A percentile compares a stretch with the other conserved stretches of the same genome.
Evolutionary conservation across 2,797 vertebrate genomes (phyloP).

Genomic region (Eupleurogrammus muticus): DNA sequence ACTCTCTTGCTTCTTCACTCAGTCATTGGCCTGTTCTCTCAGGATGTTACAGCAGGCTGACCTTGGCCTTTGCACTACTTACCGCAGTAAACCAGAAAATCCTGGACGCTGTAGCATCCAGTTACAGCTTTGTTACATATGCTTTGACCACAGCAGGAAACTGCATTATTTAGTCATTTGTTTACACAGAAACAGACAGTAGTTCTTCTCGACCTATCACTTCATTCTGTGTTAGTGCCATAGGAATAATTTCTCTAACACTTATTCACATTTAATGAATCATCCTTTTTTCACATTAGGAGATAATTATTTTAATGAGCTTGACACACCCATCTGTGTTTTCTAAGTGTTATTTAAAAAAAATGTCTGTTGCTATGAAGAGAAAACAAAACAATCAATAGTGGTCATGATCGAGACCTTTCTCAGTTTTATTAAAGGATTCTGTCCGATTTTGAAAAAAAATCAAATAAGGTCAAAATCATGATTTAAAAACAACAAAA

Average conservation of each 20-base stretch:
- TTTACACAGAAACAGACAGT: neutral
- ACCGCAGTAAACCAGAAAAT: neutral
- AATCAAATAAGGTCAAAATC: too few species aligned
- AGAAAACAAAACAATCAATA: too few species aligned
- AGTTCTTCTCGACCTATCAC: neutral
- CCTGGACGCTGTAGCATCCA: neutral
- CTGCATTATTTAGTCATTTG: neutral
- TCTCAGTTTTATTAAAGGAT: too few species aligned
- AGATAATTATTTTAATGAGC: too few species aligned
- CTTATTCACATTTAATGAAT: neutral
- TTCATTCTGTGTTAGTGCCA: neutral
- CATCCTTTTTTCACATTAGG: too few species aligned
- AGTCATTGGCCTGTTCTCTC: neutral
- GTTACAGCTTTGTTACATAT: neutral
- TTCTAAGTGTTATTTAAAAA: too few species aligned
- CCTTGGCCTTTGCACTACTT: constrained; percentile 53
- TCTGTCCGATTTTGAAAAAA: too few species aligned
- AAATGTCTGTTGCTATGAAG: neutral
- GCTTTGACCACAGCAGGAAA: neutral
- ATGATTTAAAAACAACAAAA: too few species aligned
- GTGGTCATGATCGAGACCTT: neutral
- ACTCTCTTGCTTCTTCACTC: constrained; percentile 4
- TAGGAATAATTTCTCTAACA: neutral
- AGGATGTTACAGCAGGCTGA: constrained; percentile 24
- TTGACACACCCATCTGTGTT: too few species aligned